Conservation (phyloP, 2,113 vertebrate genomes). For the Siniperca knerii region DNA sequence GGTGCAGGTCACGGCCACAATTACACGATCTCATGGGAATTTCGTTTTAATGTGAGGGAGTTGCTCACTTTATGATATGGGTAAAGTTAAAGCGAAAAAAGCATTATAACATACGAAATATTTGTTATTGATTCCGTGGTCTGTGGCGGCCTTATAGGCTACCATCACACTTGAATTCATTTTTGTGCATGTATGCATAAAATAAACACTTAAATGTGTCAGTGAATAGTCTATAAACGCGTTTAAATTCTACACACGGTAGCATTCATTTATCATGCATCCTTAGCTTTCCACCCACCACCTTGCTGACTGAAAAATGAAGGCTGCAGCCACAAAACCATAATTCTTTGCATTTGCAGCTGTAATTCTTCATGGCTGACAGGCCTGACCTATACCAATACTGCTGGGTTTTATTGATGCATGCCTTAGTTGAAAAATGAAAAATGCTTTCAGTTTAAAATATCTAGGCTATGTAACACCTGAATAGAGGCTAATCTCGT, state of each 20-base stretch:
- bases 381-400: neutral
- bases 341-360: neutral
- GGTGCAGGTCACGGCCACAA: conserved; percentile 1
- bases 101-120: neutral
- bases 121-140: neutral
- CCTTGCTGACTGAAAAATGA: conserved; percentile 12
- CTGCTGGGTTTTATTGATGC: neutral
- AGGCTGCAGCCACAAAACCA: conserved; percentile 2
- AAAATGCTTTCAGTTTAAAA: neutral
- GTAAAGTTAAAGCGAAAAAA: too few species aligned
- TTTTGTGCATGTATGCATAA: neutral
- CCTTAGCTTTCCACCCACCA: neutral
- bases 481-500: neutral
- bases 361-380: conserved; percentile 2
- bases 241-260: neutral
- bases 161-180: neutral
- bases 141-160: too few species aligned
- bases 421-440: neutral
- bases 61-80: neutral
- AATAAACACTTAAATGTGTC: neutral
- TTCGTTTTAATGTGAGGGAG: neutral
- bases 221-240: neutral
- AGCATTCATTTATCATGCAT: conserved; percentile 3
- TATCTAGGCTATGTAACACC: neutral
- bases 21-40: neutral